Evolutionary conservation across 2,113 vertebrate genomes (phyloP), one percentile per base, ranked within the genome.

Genomic region (Xyrauchen texanus): DNA sequence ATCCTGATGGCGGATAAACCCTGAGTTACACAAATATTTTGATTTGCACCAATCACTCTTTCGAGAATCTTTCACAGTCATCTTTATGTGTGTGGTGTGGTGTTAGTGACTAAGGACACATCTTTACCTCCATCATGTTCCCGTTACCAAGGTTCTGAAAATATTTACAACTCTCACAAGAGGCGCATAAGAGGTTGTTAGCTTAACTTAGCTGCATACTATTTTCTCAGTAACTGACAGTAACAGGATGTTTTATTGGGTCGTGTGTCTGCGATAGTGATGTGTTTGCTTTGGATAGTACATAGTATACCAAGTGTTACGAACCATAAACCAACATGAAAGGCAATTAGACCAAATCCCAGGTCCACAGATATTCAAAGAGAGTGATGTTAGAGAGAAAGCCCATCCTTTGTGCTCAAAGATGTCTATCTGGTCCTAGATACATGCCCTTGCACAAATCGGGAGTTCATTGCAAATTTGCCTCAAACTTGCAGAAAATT

Each of bases 111-210:
- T 86, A 90, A 58, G 89, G 90, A 86, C 88, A 87, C 84, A 83
- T 64, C 65, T 51, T 74, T 8, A 16, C 51, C 79, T 42, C 49
- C 85, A 63, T 87, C 85, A 81, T 85, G 85, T 82, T 69, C 81
- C 78, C 68, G 86, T 67, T 84, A 86, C 88, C 92, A 92, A 93
- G 91, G 92, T 85, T 89, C 77, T 61, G 79, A 90, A 90, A 93
- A 93, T 91, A 92, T 91, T 91, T 89, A 91, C 87, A 70, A 76
- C 79, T 84, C 85, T 87, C 80, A 79, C 81, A 58, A 68, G 82
- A 53, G 76, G 81, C 62, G 76, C 68, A 15, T 16, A 8, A 42
- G 81, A 79, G 70, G 85, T 85, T 83, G 84, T 85, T 88, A 85
- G 78, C 44, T 66, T 70, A 46, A 46, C 65, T 73, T 72, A 49